A percentile compares a stretch with the other conserved stretches of the same genome.
These are phyloP conservation scores for Sebastes vulpes DNA, from an alignment of 2,797 vertebrate species.

Conservation along the genomic window DNA sequence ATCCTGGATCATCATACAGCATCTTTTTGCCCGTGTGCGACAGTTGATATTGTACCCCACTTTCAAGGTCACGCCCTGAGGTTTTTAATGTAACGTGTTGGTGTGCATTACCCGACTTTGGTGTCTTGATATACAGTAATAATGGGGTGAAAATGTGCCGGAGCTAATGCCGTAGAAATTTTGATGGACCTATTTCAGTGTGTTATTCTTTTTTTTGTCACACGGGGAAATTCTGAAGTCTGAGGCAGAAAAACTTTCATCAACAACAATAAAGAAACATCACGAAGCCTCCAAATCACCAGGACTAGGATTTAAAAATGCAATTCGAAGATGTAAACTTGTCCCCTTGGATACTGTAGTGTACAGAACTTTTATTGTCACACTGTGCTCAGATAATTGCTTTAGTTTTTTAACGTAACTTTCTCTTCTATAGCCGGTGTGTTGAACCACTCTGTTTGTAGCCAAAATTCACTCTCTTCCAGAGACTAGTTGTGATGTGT, in stretches of 20 bases:
- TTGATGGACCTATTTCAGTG: slow-evolving; percentile 12
- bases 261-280: slow-evolving; percentile 3
- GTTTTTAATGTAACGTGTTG: slow-evolving; percentile 16
- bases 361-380: slow-evolving; percentile 38
- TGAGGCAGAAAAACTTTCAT: not conserved
- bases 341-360: slow-evolving; percentile 13
- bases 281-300: not conserved
- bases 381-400: slow-evolving; percentile 24
- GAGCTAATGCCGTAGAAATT: not conserved
- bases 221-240: slow-evolving; percentile 4
- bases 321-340: slow-evolving; percentile 28
- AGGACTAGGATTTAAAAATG: slow-evolving; percentile 20
- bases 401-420: slow-evolving; percentile 17
- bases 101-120: slow-evolving; percentile 29
- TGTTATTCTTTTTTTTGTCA: not conserved
- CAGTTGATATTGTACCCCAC: slow-evolving; percentile 24
- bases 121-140: slow-evolving; percentile 30
- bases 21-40: slow-evolving; percentile 16
- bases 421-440: slow-evolving; percentile 31
- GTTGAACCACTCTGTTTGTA: slow-evolving; percentile 32
- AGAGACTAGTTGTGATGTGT: slow-evolving; percentile 52
- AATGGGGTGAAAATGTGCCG: slow-evolving; percentile 11
- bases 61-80: slow-evolving; percentile 1
- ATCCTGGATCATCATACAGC: slow-evolving; percentile 3
- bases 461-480: slow-evolving; percentile 35